Conservation (phyloP, 2,888 invertebrate species). For the Heliconius hortense region DNA sequence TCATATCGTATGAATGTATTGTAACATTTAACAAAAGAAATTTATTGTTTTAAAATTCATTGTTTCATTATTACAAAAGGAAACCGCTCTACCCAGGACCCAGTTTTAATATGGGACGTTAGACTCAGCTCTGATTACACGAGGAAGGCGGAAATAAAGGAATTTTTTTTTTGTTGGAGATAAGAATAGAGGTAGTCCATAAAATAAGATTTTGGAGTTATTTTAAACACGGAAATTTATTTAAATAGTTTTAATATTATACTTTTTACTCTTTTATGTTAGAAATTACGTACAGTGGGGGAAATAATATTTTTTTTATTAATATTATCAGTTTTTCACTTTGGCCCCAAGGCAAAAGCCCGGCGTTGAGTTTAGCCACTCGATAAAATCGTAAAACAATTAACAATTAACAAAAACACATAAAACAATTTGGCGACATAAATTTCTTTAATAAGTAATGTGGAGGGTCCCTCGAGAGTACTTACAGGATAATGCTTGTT, state of each 20-base stretch:
- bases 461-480: conserved; percentile 17
- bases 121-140: conserved; percentile 26
- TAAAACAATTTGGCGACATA: conserved; percentile 5
- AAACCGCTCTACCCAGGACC: conserved; percentile 25
- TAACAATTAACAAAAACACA: too few species aligned
- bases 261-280: background rate
- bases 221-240: background rate
- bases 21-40: conserved; percentile 32
- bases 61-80: conserved; percentile 34
- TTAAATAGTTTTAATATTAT: background rate
- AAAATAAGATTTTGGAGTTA: background rate
- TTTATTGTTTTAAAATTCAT: conserved; percentile 34
- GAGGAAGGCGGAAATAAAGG: conserved; percentile 3
- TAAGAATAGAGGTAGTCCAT: background rate
- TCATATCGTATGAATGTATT: conserved; percentile 23
- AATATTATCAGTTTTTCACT: too few species aligned
- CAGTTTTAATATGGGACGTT: conserved; percentile 28
- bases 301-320: too few species aligned
- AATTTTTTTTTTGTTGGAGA: conserved; percentile 6
- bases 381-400: too few species aligned
- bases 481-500: conserved; percentile 22
- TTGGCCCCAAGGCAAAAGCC: too few species aligned
- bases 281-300: too few species aligned
- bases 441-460: conserved; percentile 20
- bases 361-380: too few species aligned